These are phyloP conservation scores for Cantharis flavilabris DNA, from an alignment of 2,888 invertebrate genomes.

Conservation along the genomic window DNA sequence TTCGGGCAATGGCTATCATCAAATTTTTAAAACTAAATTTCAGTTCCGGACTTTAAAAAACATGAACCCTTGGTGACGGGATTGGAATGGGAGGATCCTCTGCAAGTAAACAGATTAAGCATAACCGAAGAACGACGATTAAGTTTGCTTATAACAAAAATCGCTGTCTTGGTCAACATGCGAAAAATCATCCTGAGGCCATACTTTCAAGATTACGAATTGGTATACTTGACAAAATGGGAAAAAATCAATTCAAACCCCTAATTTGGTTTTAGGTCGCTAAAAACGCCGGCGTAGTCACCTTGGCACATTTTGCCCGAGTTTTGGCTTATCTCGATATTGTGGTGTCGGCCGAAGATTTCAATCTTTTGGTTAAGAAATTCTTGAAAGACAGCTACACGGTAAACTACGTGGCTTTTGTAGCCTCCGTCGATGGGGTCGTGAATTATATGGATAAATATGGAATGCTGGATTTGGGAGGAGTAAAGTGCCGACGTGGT, in stretches of 20 bases:
- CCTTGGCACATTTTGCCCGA: constrained; percentile 76
- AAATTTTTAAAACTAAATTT: constrained; percentile 23
- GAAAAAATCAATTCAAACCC: not conserved
- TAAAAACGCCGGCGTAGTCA: constrained; percentile 75
- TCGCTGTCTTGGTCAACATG: constrained; percentile 63
- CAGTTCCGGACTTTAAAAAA: constrained; percentile 58
- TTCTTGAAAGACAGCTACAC: constrained; percentile 78
- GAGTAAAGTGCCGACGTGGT: constrained; percentile 54
- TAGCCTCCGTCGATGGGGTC: constrained; percentile 69
- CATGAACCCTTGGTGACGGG: constrained; percentile 59
- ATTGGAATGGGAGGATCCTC: constrained; percentile 71
- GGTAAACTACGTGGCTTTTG: constrained; percentile 77
- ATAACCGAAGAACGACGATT: constrained; percentile 69
- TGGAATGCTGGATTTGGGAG: constrained; percentile 60
- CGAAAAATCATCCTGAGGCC: constrained; percentile 70
- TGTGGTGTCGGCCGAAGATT: constrained; percentile 71
- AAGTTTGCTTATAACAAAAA: constrained; percentile 73
- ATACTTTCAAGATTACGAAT: constrained; percentile 75
- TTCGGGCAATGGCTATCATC: too few relatives aligned
- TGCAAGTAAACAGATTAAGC: constrained; percentile 68
- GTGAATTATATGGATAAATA: constrained; percentile 63
- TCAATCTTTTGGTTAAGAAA: constrained; percentile 72
- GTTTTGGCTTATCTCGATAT: constrained; percentile 74
- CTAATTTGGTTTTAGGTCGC: constrained; percentile 62
- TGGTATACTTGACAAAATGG: constrained; percentile 52